These are phyloP conservation scores for Orycteropus afer DNA, from an alignment of 2,113 vertebrate species.

Conservation along the genomic window DNA sequence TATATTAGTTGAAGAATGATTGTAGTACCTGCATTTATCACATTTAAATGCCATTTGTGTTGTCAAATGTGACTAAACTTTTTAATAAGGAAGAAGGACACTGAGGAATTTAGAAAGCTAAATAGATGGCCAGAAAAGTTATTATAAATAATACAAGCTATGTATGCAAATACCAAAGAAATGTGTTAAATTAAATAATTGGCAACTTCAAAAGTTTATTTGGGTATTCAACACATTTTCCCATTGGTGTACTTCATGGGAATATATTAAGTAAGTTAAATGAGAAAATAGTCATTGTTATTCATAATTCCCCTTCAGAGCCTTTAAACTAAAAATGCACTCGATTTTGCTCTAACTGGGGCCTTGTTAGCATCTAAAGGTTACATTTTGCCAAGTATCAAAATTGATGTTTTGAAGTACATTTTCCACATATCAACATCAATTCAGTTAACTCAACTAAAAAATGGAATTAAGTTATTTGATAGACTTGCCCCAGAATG, in stretches of 20 bases:
- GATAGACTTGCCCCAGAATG: not conserved
- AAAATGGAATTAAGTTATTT: not conserved
- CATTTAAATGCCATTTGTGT: conserved; percentile 71
- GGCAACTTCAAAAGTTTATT: conserved; percentile 73
- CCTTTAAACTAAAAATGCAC: conserved; percentile 58
- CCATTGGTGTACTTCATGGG: conserved; percentile 64
- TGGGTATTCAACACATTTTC: conserved; percentile 65
- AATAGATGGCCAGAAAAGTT: conserved; percentile 70
- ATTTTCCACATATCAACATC: not conserved
- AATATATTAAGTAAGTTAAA: conserved; percentile 80
- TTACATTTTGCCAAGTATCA: not conserved
- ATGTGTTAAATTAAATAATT: conserved; percentile 78
- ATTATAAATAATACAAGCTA: conserved; percentile 82
- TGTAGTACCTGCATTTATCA: conserved; percentile 40
- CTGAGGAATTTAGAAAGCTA: conserved; percentile 60
- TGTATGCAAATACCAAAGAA: conserved; percentile 79
- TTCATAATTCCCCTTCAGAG: conserved; percentile 57
- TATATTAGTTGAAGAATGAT: conserved; percentile 69
- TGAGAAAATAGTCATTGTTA: conserved; percentile 71
- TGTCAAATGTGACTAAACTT: conserved; percentile 76
- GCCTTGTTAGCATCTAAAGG: conserved; percentile 24
- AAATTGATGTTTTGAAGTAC: not conserved
- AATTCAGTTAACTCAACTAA: not conserved
- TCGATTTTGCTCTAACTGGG: conserved; percentile 37
- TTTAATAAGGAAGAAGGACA: conserved; percentile 72